Base-by-base conservation (phyloP, 2,797 vertebrate genomes). In the Falco biarmicus region DNA sequence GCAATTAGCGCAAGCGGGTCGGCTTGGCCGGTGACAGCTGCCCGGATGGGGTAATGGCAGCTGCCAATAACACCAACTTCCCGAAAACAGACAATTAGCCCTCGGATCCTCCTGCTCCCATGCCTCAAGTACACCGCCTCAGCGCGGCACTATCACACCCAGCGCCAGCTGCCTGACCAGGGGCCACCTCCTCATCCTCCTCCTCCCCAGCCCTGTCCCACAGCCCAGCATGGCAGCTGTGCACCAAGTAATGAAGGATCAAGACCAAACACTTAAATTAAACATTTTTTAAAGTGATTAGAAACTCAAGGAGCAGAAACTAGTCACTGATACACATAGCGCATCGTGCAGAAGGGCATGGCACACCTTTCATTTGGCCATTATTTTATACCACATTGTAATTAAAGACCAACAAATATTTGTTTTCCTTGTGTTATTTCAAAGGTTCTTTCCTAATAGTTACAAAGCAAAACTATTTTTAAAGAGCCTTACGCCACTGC, bases 11-110 rank as follows among this genome's bases (percentile, higher is more conserved):
- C 97, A 93, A 98, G 97, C 97, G 94, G 98, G 98, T 98, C 98
- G 97, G 97, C 98, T 98, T 98, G 98, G 98, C 98, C 39, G 89
- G 98, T 99, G 97, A 98, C 98, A 98, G 98, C 95, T 94, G 96
- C 98, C 97, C 57, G 96, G 97, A 97, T 96, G 90, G 98, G 95
- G 98, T 97, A 98, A 98, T 99, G 99, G 99, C 99, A 99, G 98
- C 98, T 99, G 99, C 99, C 99, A 99, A 99, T 99, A 99, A 99
- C 97, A 97, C 98, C 97, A 98, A 97, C 98, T 98, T 98, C 98
- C 97, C 97, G 89, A 98, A 98, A 99, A 98, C 98, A 98, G 98
- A 99, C 99, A 99, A 99, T 99, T 99, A 99, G 98, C 98, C 97
- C 97, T 91, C 54, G 97, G 98, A 97, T 98, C 98, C 98, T 98